These are phyloP conservation scores for Carapus acus DNA, from an alignment of 2,797 vertebrate genomes.

Conservation along the genomic window DNA sequence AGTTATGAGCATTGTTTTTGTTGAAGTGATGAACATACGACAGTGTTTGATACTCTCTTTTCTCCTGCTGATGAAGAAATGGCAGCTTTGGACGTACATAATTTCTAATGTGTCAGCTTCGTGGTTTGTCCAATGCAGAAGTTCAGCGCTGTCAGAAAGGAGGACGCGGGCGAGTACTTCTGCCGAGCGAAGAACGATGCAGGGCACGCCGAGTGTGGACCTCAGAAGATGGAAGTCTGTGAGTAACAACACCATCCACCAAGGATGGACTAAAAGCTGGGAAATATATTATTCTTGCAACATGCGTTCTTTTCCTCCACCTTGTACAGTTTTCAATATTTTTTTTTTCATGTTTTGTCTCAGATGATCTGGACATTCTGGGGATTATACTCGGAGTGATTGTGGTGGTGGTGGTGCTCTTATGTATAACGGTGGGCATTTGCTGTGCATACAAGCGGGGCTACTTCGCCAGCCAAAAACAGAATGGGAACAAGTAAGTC, in stretches of 20 bases:
- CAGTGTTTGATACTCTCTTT: too few relatives aligned
- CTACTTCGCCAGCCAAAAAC: slow-evolving; percentile 83
- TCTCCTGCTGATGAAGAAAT: too few relatives aligned
- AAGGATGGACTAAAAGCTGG: background rate
- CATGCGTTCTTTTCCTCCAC: too few relatives aligned
- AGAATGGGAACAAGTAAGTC: slow-evolving; percentile 84
- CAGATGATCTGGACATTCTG: slow-evolving; percentile 89
- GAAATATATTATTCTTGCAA: too few relatives aligned
- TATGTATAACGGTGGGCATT: slow-evolving; percentile 86
- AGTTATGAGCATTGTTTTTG: slow-evolving; percentile 1
- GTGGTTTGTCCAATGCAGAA: slow-evolving; percentile 64
- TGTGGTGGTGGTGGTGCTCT: slow-evolving; percentile 84
- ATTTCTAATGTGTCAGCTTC: background rate
- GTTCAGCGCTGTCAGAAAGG: slow-evolving; percentile 85
- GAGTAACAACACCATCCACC: slow-evolving; percentile 64
- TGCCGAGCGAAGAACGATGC: slow-evolving; percentile 90
- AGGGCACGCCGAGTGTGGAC: slow-evolving; percentile 80
- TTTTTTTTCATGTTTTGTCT: slow-evolving; percentile 2
- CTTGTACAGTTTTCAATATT: background rate
- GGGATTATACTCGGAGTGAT: slow-evolving; percentile 88
- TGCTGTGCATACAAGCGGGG: slow-evolving; percentile 93
- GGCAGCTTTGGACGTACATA: background rate
- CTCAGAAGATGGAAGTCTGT: slow-evolving; percentile 97
- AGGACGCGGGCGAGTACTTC: slow-evolving; percentile 87
- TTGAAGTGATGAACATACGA: too few relatives aligned